Evolutionary conservation across 2,113 vertebrate genomes (phyloP), one percentile per base, ranked within the genome.

Genomic region (Nicator chloris): DNA sequence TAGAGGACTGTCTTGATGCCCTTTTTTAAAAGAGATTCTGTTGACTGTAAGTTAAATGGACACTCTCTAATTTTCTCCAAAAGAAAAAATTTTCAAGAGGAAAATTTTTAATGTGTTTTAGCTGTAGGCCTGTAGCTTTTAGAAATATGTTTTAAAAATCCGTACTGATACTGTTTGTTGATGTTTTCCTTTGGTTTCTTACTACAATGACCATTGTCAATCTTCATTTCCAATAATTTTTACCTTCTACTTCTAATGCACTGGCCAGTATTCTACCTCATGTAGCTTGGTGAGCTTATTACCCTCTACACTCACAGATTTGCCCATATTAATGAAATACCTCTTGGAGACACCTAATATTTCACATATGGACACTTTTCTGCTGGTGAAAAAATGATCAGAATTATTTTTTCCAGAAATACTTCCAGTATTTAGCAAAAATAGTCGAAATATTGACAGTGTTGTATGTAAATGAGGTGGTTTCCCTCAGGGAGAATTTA

Each of bases 391-490:
- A 77, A 84, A 42, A 22, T 10, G 69, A 64, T 17, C 22, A 60
- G 24, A 37, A 37, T 44, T 3, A 13, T 26, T 24, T 20, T n/a
- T 66, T 54, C 35, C 11, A 68, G 30, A 66, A 68, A 30, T 75
- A 63, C 50, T 90, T 56, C n/a, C 28, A 69, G 14, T 61, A 28
- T 59, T 82, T 44, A 54, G n/a, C 31, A 80, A 61, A 9, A 5
- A 20, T 23, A 23, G 35, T 31, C 2, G 4, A 71, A 86, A 44
- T 51, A 87, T 10, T 37, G 26, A 21, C 27, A 30, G 9, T 18
- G 42, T 12, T 76, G 35, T 44, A 6, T 20, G 28, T n/a, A 23
- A 53, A 40, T 16, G 13, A 49, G 0, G 3, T 16, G 0, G 10
- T 60, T 94, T 60, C 17, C 24, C 19, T 86, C 16, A 33, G 0